phyloP scores from a whole-genome alignment of 1,140 invertebrate species.

The Scaptomyza pallida region DNA sequence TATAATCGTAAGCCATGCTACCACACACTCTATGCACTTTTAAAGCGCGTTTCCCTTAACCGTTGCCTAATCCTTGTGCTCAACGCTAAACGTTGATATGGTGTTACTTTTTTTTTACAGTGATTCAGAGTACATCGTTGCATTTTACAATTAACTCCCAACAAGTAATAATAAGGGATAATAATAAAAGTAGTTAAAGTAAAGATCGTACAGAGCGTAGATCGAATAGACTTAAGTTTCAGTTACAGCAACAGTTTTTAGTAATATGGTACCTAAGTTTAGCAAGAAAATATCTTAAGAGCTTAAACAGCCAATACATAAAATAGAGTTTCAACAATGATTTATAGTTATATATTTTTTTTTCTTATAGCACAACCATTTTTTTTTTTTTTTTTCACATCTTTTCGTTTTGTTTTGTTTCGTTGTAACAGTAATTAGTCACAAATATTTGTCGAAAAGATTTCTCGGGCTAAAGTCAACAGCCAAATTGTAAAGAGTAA shows the following conservation, averaged over 20 bases:
- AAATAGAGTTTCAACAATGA: conserved; percentile 64
- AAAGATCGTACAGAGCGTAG: conserved; percentile 56
- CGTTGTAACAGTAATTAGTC: conserved; percentile 1
- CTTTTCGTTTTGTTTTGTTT: conserved; percentile 35
- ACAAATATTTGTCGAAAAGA: conserved; percentile 35
- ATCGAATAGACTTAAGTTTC: conserved; percentile 65
- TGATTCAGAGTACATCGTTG: conserved; percentile 51
- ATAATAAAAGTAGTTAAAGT: conserved; percentile 39
- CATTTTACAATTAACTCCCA: conserved; percentile 29
- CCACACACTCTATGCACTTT: conserved; percentile 62
- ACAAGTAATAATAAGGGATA: conserved; percentile 20
- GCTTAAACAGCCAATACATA: conserved; percentile 30
- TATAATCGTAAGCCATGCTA: conserved; percentile 61
- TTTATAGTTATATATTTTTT: conserved; percentile 37
- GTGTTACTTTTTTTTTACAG: conserved; percentile 83
- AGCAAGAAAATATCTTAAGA: conserved; percentile 28
- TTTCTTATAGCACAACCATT: conserved; percentile 81
- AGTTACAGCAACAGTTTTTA: conserved; percentile 54
- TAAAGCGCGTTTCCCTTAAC: conserved; percentile 66
- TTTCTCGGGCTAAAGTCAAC: conserved; percentile 52
- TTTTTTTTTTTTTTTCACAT: conserved; percentile 63
- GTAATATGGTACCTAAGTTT: conserved; percentile 38
- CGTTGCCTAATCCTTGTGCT: conserved; percentile 39
- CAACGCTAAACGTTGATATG: conserved; percentile 76
- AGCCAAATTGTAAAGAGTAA: conserved; percentile 68